phyloP scores from a whole-genome alignment of 1,140 invertebrate genomes.

The Subanguina moxae region DNA sequence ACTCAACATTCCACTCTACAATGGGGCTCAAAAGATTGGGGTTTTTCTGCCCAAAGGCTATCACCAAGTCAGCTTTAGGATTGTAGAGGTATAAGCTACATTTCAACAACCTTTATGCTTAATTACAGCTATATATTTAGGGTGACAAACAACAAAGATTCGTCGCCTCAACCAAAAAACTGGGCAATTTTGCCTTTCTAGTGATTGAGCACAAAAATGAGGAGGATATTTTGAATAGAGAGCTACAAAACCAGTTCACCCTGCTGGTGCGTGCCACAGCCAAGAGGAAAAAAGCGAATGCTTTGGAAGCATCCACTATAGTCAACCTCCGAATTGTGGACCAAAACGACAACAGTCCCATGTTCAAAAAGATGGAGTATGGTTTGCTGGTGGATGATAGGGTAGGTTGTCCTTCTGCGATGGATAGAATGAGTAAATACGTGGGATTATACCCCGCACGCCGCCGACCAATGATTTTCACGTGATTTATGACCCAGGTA shows the following conservation, averaged over 20 bases:
- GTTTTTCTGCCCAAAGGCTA: conserved; percentile 41
- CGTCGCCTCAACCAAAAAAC: conserved; percentile 5
- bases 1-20: conserved; percentile 1
- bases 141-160: conserved; percentile 43
- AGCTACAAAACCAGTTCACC: conserved; percentile 38
- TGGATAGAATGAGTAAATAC: background rate
- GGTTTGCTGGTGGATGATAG: conserved; percentile 32
- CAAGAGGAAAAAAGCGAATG: conserved; percentile 39
- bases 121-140: conserved; percentile 17
- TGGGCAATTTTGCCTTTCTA: conserved; percentile 48
- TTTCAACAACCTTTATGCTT: conserved; percentile 3
- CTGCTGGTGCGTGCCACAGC: conserved; percentile 37
- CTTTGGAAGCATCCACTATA: conserved; percentile 34
- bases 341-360: conserved; percentile 41
- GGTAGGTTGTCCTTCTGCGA: conserved; percentile 13
- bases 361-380: conserved; percentile 40
- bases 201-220: conserved; percentile 35
- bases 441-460: too few relatives aligned
- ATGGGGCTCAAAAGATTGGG: conserved; percentile 30
- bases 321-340: conserved; percentile 35
- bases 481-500: too few relatives aligned
- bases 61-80: conserved; percentile 41
- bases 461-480: too few relatives aligned
- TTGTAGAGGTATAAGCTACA: conserved; percentile 32
- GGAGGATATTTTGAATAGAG: conserved; percentile 39